A percentile compares a stretch with the other conserved stretches of the same genome.
phyloP scores from a whole-genome alignment of 1,140 invertebrate species.

The Luehdorfia chinensis region DNA sequence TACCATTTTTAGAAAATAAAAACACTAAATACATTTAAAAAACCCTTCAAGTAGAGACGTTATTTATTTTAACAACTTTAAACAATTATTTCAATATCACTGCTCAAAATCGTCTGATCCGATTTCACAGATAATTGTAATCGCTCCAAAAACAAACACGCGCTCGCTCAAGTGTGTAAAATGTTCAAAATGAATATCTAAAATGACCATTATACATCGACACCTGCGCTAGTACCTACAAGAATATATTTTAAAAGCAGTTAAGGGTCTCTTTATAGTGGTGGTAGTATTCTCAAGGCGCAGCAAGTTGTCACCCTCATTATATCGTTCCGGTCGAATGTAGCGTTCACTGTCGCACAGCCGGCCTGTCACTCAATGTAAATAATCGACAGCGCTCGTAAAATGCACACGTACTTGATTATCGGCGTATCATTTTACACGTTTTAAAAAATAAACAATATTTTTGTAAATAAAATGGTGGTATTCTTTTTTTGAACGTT shows the following conservation, averaged over 20 bases:
- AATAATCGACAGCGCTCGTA: slow-evolving; percentile 26
- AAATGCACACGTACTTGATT: slow-evolving; percentile 1
- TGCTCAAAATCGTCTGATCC: slow-evolving; percentile 15
- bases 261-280: slow-evolving; percentile 9
- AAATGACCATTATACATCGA: slow-evolving; percentile 3
- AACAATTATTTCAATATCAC: too few relatives aligned
- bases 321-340: slow-evolving; percentile 40
- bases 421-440: slow-evolving; percentile 9
- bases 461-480: background rate
- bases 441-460: slow-evolving; percentile 1
- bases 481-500: background rate
- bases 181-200: slow-evolving; percentile 17
- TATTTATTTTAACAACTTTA: too few relatives aligned
- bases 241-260: slow-evolving; percentile 5
- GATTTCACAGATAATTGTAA: slow-evolving; percentile 22
- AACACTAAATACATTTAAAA: too few relatives aligned
- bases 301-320: slow-evolving; percentile 31
- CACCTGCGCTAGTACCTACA: background rate
- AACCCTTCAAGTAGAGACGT: too few relatives aligned
- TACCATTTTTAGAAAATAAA: too few relatives aligned
- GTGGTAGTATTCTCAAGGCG: slow-evolving; percentile 24
- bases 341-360: slow-evolving; percentile 34
- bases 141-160: slow-evolving; percentile 21
- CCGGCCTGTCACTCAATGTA: slow-evolving; percentile 37
- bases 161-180: slow-evolving; percentile 18